A percentile compares a stretch with the other conserved stretches of the same genome.
These are phyloP conservation scores for Drosophila mayri DNA, from an alignment of 1,140 invertebrate species.

Conservation along the genomic window DNA sequence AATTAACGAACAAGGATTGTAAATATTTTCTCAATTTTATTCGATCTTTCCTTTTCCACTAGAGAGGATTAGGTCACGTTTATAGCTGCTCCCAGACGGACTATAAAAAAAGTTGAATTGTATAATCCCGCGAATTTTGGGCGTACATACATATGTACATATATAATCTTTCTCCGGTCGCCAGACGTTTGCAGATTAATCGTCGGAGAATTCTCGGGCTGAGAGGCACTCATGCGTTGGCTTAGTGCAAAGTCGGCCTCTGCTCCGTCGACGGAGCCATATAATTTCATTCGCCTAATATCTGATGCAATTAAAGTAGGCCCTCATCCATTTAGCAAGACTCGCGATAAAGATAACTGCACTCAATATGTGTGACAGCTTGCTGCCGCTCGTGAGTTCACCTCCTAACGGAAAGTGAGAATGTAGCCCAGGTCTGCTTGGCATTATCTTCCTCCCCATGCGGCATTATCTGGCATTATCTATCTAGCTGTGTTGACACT, in stretches of 20 bases:
- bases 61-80: slow-evolving; percentile 17
- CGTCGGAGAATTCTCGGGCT: slow-evolving; percentile 38
- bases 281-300: slow-evolving; percentile 55
- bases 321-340: slow-evolving; percentile 44
- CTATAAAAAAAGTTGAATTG: slow-evolving; percentile 34
- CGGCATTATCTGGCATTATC: slow-evolving; percentile 30
- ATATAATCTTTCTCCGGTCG: slow-evolving; percentile 23
- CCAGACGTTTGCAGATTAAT: slow-evolving; percentile 40
- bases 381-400: slow-evolving; percentile 29
- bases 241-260: slow-evolving; percentile 62
- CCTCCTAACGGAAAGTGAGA: slow-evolving; percentile 28
- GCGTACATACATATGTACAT: slow-evolving; percentile 5
- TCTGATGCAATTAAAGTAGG: slow-evolving; percentile 62
- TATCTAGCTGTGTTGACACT: slow-evolving; percentile 12
- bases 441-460: slow-evolving; percentile 27
- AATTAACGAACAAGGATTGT: slow-evolving; percentile 17
- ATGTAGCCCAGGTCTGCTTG: slow-evolving; percentile 3
- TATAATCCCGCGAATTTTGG: slow-evolving; percentile 25
- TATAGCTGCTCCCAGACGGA: slow-evolving; percentile 34
- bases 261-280: slow-evolving; percentile 19
- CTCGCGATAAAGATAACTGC: slow-evolving; percentile 49
- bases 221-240: slow-evolving; percentile 44
- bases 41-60: slow-evolving; percentile 19
- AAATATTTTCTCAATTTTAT: slow-evolving; percentile 45
- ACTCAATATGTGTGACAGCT: slow-evolving; percentile 28